Evolutionary conservation across 2,888 invertebrate genomes (phyloP), one percentile per base, ranked within the genome.

Genomic region (Orthosia cruda): DNA sequence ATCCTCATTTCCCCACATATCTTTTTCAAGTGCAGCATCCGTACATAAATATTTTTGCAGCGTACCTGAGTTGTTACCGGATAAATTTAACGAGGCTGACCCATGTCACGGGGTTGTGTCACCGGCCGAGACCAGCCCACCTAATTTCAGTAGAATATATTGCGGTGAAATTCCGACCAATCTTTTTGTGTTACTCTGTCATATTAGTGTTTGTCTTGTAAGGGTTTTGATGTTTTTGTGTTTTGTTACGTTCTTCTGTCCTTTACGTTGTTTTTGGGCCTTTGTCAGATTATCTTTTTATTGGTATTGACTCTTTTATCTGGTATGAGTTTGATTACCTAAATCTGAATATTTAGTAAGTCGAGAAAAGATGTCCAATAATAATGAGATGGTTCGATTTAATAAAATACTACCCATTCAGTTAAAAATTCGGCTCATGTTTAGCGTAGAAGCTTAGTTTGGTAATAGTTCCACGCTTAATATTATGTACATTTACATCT

Each of bases 1-100:
- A 16, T 57, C 32, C 62, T 59, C 20, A 40, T 81, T 70, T 72
- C 54, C 11, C 55, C 78, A 74, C 83, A 83, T 87, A 88, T 87
- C 80, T 87, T 86, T 84, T 79, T 86, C 85, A 78, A 89, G 84
- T 89, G 87, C 84, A 81, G 74, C 81, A 77, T 86, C 81, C 77
- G 77, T 84, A 85, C 71, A 87, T 85, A 80, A 71, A 81, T 82
- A 68, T 83, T 77, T 73, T 83, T 76, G 80, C 80, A 84, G 54
- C 61, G 45, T 83, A 86, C 81, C 87, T 86, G 76, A 79, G 81
- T 88, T 89, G 89, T 81, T 84, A 87, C 86, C 73, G 89, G 90
- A 89, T 89, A 88, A 90, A 89, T 91, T 91, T 93, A 93, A 93
- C 93, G 92, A 93, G 92, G 88, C 77, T 89, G 92, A 93, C 94